These are phyloP conservation scores for Ranitomeya imitator DNA, from an alignment of 2,113 vertebrate species.

Conservation along the genomic window DNA sequence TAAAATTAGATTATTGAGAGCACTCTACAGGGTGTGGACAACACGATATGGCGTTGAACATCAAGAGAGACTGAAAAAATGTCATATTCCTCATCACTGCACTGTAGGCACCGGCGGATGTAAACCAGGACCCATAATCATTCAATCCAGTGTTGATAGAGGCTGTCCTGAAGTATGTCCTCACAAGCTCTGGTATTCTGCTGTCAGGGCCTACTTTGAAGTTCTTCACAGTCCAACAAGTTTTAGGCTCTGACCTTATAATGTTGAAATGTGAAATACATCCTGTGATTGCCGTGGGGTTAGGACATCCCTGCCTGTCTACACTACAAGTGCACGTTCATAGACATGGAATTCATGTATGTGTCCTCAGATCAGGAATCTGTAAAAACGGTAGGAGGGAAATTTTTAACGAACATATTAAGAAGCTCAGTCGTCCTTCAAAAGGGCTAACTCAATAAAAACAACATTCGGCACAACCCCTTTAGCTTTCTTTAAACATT, in stretches of 20 bases:
- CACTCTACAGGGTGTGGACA: too few species aligned
- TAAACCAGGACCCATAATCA: not conserved
- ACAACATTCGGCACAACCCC: not conserved
- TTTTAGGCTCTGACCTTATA: not conserved
- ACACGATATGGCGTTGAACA: not conserved
- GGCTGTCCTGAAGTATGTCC: not conserved
- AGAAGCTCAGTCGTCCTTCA: not conserved
- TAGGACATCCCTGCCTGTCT: not conserved
- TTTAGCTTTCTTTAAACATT: not conserved
- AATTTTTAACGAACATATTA: not conserved
- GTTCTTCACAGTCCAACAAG: too few species aligned
- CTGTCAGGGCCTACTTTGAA: not conserved
- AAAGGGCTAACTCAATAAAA: not conserved
- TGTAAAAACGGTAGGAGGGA: not conserved
- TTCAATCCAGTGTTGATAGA: not conserved
- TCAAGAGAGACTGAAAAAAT: not conserved
- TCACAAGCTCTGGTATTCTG: not conserved
- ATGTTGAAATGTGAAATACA: not conserved
- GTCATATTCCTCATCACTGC: not conserved
- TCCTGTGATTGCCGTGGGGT: not conserved
- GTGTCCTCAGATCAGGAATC: too few species aligned
- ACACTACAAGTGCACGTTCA: not conserved
- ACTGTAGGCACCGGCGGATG: not conserved
- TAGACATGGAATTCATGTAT: not conserved
- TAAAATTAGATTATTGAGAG: too few species aligned